A percentile compares a stretch with the other conserved stretches of the same genome.
Evolutionary conservation across 2,113 vertebrate species (phyloP).

Genomic region (Cyanoramphus novaezelandiae): DNA sequence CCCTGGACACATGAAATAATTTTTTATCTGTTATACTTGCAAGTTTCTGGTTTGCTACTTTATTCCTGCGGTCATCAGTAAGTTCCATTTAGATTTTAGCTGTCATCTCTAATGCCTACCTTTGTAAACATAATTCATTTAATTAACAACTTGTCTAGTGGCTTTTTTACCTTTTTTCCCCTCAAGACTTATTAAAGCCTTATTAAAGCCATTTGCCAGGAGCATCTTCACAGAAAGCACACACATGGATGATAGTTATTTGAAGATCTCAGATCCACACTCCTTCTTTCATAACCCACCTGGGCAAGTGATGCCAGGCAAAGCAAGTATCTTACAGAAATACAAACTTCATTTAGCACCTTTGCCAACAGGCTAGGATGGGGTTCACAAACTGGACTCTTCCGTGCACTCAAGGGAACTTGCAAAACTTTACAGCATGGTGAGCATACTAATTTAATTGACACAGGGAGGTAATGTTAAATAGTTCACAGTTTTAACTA

Average conservation of each 20-base stretch:
- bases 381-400: not conserved
- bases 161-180: not conserved
- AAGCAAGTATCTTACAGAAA: not conserved
- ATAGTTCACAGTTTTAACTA: not conserved
- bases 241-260: not conserved
- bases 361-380: not conserved
- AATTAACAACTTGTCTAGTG: constrained; percentile 1
- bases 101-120: constrained; percentile 1
- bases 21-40: not conserved
- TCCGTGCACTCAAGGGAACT: not conserved
- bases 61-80: not conserved
- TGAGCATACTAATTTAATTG: not conserved
- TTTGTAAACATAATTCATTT: constrained; percentile 29
- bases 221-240: not conserved
- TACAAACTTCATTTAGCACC: not conserved
- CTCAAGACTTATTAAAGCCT: constrained; percentile 1
- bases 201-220: constrained; percentile 3
- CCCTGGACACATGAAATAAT: not conserved
- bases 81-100: not conserved
- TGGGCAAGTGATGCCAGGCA: not conserved
- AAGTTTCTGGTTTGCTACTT: not conserved
- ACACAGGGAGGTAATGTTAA: not conserved
- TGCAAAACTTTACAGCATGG: not conserved
- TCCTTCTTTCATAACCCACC: not conserved
- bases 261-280: not conserved